These are phyloP conservation scores for Meles meles DNA, from an alignment of 2,113 vertebrate genomes.

Conservation along the genomic window DNA sequence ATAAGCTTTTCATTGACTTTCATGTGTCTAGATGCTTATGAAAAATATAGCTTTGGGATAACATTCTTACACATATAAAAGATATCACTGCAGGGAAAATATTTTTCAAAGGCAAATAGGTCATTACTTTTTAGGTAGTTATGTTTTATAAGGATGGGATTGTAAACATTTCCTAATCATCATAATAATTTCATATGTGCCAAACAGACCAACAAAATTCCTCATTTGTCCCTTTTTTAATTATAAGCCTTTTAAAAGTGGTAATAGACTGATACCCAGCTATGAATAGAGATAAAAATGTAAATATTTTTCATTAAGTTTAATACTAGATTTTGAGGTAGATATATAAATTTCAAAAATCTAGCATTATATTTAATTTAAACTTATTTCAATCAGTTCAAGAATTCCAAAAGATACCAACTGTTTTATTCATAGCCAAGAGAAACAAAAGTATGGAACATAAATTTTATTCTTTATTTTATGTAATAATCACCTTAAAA, in stretches of 20 bases:
- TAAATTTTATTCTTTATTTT: not conserved
- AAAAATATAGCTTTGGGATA: not conserved
- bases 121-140: not conserved
- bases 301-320: not conserved
- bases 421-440: not conserved
- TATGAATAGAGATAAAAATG: not conserved
- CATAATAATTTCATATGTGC: not conserved
- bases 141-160: not conserved
- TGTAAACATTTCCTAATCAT: not conserved
- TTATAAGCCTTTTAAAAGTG: not conserved
- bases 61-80: not conserved
- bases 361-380: not conserved
- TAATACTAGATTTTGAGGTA: not conserved
- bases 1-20: not conserved
- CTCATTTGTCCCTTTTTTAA: not conserved
- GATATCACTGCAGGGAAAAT: not conserved
- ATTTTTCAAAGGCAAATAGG: not conserved
- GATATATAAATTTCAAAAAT: not conserved
- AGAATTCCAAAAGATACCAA: not conserved
- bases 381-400: not conserved
- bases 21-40: not conserved
- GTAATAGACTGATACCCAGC: not conserved
- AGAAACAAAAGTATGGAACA: not conserved
- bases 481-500: not conserved
- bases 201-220: not conserved